Percentiles rank a stretch among this genome's conserved stretches.
These are phyloP conservation scores for Holacanthus passer DNA, from an alignment of 2,113 vertebrate genomes.

Conservation along the genomic window DNA sequence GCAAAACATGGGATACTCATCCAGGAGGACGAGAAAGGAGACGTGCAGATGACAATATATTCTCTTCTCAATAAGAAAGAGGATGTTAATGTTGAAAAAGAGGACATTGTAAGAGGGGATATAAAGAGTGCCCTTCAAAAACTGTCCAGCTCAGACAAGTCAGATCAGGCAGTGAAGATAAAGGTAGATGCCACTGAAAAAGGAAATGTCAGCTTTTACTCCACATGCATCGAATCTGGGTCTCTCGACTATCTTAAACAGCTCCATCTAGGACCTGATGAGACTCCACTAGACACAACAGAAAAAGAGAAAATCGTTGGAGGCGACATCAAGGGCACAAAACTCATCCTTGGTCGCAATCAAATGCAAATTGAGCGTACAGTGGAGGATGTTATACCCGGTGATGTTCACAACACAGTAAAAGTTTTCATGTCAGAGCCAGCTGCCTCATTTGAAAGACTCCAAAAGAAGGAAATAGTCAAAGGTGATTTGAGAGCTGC, in stretches of 20 bases:
- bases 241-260: conserved; percentile 90
- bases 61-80: conserved; percentile 90
- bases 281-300: conserved; percentile 63
- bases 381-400: conserved; percentile 90
- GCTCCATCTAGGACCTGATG: conserved; percentile 84
- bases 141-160: conserved; percentile 81
- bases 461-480: conserved; percentile 87
- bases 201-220: conserved; percentile 93
- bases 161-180: conserved; percentile 79
- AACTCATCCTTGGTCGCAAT: conserved; percentile 84
- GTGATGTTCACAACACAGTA: conserved; percentile 88
- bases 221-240: conserved; percentile 93
- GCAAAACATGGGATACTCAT: conserved; percentile 91
- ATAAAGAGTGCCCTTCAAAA: conserved; percentile 87
- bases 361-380: conserved; percentile 86
- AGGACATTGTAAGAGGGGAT: conserved; percentile 88
- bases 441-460: conserved; percentile 68
- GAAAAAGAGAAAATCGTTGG: conserved; percentile 87
- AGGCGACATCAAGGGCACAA: conserved; percentile 89
- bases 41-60: conserved; percentile 93
- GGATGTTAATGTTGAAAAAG: conserved; percentile 76
- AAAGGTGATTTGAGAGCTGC: conserved; percentile 89
- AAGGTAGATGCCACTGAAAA: conserved; percentile 88
- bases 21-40: conserved; percentile 94
- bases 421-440: conserved; percentile 90